Evolutionary conservation across 1,140 invertebrate species (phyloP).

Genomic region (Zaprionus nigranus): DNA sequence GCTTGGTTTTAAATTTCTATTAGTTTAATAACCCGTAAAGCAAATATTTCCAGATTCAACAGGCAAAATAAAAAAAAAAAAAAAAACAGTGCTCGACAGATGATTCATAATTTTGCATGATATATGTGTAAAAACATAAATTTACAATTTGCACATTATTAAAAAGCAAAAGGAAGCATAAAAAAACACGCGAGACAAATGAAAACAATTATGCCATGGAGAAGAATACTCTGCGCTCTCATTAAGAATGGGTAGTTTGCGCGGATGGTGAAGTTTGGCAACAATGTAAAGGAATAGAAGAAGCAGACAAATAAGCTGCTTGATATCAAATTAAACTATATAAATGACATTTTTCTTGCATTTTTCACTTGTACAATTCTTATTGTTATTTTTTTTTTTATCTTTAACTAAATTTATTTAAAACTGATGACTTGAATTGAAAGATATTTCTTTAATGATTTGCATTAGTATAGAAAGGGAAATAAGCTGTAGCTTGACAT

Average conservation of each 20-base stretch:
- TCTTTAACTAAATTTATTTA: no score
- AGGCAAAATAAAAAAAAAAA: background rate
- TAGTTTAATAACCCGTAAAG: constrained; percentile 23
- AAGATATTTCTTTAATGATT: no score
- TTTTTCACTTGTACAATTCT: no score
- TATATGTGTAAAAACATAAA: constrained; percentile 16
- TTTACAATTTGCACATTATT: constrained; percentile 13
- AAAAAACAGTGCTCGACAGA: constrained; percentile 7
- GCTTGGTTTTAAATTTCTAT: constrained; percentile 4
- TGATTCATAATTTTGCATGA: constrained; percentile 25
- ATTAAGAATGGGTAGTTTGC: background rate
- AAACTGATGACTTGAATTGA: no score
- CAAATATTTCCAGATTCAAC: constrained; percentile 24
- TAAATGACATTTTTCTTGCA: no score
- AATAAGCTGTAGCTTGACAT: no score
- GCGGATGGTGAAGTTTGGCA: background rate
- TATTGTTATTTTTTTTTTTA: no score
- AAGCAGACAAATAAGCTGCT: no score
- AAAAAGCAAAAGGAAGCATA: background rate
- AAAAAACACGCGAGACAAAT: constrained; percentile 35
- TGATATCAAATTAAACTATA: no score
- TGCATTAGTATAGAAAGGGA: no score
- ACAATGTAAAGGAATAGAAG: background rate
- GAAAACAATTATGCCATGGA: background rate
- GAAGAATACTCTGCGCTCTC: background rate